Evolutionary conservation across 2,113 vertebrate species (phyloP).

Genomic region (Percopsis transmontana): DNA sequence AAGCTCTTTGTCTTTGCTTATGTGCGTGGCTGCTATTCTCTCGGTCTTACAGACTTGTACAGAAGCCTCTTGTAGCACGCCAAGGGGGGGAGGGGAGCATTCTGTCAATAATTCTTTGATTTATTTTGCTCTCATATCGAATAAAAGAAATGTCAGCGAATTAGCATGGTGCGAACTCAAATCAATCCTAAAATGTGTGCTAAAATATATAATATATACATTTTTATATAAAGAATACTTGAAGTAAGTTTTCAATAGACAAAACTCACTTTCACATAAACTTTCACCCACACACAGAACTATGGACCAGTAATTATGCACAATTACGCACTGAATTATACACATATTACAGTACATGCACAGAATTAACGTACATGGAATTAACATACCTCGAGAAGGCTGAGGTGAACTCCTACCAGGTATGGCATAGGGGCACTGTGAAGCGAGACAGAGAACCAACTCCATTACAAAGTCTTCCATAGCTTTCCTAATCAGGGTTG

Average conservation of each 20-base stretch:
- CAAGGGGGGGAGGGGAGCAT: constrained; percentile 23
- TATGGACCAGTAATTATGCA: constrained; percentile 21
- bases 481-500: constrained; percentile 9
- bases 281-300: constrained; percentile 41
- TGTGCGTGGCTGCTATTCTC: constrained; percentile 25
- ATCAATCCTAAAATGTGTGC: no score
- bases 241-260: background rate
- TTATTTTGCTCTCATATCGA: no score
- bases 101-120: constrained; percentile 38
- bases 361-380: background rate
- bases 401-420: constrained; percentile 95
- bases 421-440: constrained; percentile 97
- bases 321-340: background rate
- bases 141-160: no score
- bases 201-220: no score
- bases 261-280: constrained; percentile 14
- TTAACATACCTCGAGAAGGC: constrained; percentile 91
- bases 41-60: constrained; percentile 51
- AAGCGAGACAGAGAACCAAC: constrained; percentile 47
- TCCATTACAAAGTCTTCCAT: no score
- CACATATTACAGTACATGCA: background rate
- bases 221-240: background rate
- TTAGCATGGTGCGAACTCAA: no score
- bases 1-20: constrained; percentile 73
- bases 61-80: constrained; percentile 33